Evolutionary conservation across 2,888 invertebrate species (phyloP).

Genomic region (Penaeus monodon): DNA sequence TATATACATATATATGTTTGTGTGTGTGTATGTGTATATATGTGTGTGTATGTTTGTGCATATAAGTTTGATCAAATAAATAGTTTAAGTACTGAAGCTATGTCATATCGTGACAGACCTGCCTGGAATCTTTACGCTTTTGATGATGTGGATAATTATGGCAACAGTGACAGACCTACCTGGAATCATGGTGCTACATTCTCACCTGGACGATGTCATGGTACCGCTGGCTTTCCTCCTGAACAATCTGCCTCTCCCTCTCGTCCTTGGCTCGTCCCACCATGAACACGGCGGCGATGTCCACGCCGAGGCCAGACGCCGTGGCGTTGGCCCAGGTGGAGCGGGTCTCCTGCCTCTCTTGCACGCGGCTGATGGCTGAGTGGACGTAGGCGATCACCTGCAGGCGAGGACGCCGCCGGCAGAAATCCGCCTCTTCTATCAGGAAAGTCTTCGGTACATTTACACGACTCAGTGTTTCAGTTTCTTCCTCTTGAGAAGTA

Average conservation of each 20-base stretch:
- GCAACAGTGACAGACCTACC: too few species aligned
- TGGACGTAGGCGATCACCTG: constrained; percentile 40
- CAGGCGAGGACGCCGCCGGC: constrained; percentile 2
- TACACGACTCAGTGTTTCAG: not conserved
- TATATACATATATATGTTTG: too few species aligned
- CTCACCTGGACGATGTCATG: constrained; percentile 48
- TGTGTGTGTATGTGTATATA: too few species aligned
- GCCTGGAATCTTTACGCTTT: too few species aligned
- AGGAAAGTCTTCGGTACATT: not conserved
- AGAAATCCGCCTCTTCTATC: constrained; percentile 23
- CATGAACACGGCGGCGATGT: constrained; percentile 32
- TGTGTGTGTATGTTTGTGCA: too few species aligned
- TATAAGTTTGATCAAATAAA: too few species aligned
- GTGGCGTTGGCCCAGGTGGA: constrained; percentile 37
- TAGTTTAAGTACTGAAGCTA: too few species aligned
- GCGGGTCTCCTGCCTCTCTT: constrained; percentile 22
- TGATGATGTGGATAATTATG: too few species aligned
- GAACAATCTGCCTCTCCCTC: constrained; percentile 11
- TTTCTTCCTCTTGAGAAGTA: too few species aligned
- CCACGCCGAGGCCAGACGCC: constrained; percentile 1
- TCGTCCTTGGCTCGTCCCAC: constrained; percentile 37
- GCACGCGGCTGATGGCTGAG: constrained; percentile 32
- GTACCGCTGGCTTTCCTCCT: constrained; percentile 27
- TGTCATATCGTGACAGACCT: too few species aligned
- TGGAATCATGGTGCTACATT: too few species aligned